Conservation (phyloP, 2,113 vertebrate species). For the Phylloscopus whistleri region DNA sequence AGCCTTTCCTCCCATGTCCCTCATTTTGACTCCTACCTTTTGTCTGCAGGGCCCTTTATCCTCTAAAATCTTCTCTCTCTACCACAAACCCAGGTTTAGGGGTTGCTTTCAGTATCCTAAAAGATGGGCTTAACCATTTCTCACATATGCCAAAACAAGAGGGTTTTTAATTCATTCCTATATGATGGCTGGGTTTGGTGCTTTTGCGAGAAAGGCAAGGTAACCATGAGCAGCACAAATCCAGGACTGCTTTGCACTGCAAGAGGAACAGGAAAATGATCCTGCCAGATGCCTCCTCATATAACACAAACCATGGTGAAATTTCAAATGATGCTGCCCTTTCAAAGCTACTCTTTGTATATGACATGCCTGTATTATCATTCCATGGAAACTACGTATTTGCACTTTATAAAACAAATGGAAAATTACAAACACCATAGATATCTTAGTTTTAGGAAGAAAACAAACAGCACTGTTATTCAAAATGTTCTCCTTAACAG, state of each 20-base stretch:
- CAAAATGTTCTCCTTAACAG: background rate
- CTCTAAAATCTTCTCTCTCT: background rate
- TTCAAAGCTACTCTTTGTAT: background rate
- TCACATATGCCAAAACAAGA: background rate
- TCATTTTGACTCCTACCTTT: background rate
- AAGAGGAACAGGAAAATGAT: background rate
- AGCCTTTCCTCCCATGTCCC: background rate
- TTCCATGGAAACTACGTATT: background rate
- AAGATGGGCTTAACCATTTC: background rate
- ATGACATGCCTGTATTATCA: rapidly evolving
- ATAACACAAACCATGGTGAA: background rate
- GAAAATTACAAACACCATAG: background rate
- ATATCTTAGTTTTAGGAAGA: background rate
- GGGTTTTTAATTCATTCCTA: background rate
- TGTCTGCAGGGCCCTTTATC: background rate
- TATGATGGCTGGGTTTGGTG: background rate
- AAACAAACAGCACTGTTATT: background rate
- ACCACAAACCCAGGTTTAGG: background rate
- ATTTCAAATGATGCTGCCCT: background rate
- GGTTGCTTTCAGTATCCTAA: background rate
- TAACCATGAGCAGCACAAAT: background rate
- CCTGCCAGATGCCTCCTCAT: background rate
- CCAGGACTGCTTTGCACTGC: background rate
- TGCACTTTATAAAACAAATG: background rate
- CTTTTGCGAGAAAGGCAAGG: background rate